phyloP scores from a whole-genome alignment of 2,888 invertebrate species.

The Ormyrus nitidulus region DNA sequence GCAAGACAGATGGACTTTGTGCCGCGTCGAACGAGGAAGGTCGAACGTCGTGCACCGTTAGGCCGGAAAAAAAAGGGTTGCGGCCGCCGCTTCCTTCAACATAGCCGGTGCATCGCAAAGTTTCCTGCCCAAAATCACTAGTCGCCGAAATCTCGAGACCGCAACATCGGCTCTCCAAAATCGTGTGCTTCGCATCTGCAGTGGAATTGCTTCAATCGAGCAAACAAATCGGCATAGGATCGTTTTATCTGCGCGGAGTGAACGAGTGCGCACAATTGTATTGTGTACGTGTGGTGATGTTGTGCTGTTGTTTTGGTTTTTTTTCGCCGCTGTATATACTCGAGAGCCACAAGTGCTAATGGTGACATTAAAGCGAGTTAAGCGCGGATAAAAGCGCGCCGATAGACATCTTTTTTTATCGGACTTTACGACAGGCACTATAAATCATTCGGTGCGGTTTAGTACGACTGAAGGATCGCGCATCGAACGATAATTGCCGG shows the following conservation, averaged over 20 bases:
- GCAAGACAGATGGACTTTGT: conserved; percentile 57
- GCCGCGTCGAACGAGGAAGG: conserved; percentile 53
- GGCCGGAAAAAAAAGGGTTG: conserved; percentile 53
- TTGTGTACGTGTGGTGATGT: no score
- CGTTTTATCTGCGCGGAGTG: no score
- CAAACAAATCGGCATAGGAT: no score
- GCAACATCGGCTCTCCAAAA: conserved; percentile 35
- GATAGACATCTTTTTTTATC: conserved; percentile 34
- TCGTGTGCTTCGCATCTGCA: no score
- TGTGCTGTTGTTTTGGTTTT: no score
- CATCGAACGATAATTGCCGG: conserved; percentile 46
- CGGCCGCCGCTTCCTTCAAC: conserved; percentile 47
- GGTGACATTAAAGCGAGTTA: conserved; percentile 27
- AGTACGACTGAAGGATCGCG: conserved; percentile 22
- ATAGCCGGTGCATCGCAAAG: conserved; percentile 42
- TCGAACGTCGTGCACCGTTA: conserved; percentile 32
- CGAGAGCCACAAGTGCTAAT: conserved; percentile 32
- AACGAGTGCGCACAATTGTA: no score
- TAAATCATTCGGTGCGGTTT: conserved; percentile 41
- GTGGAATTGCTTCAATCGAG: background rate
- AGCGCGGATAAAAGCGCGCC: conserved; percentile 30
- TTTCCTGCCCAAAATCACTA: conserved; percentile 45
- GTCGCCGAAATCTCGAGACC: conserved; percentile 31
- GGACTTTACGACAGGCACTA: conserved; percentile 33
- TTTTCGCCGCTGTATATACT: background rate